These are phyloP conservation scores for Lateolabrax maculatus DNA, from an alignment of 2,797 vertebrate species.

Conservation along the genomic window DNA sequence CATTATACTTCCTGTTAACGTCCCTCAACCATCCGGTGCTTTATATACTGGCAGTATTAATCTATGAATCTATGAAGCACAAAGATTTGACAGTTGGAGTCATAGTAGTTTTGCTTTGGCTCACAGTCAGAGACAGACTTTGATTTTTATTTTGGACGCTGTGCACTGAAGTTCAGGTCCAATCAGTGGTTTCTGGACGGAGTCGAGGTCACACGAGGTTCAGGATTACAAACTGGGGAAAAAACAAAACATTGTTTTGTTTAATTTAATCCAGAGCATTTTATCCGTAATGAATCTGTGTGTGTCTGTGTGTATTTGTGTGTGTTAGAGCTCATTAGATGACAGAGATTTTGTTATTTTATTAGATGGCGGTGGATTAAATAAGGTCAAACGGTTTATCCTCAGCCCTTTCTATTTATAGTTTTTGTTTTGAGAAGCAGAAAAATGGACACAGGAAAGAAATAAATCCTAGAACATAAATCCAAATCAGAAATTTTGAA, in stretches of 20 bases:
- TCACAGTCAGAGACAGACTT: too few relatives aligned
- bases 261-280: slow-evolving; percentile 40
- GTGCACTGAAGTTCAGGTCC: neutral
- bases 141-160: too few relatives aligned
- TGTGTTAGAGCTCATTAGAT: slow-evolving; percentile 3
- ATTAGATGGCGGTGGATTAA: slow-evolving; percentile 6
- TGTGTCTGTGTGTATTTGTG: slow-evolving; percentile 19
- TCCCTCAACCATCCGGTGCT: too few relatives aligned
- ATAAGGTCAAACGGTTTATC: neutral
- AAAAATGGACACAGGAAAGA: slow-evolving; percentile 10
- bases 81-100: neutral
- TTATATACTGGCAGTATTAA: too few relatives aligned
- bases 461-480: too few relatives aligned
- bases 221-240: slow-evolving; percentile 28
- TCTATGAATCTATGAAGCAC: too few relatives aligned
- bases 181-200: neutral
- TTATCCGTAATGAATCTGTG: slow-evolving; percentile 33
- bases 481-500: neutral
- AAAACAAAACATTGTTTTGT: neutral
- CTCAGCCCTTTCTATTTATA: slow-evolving; percentile 42
- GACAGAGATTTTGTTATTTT: slow-evolving; percentile 21
- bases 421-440: slow-evolving; percentile 47
- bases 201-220: slow-evolving; percentile 6
- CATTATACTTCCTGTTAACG: too few relatives aligned
- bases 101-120: neutral